phyloP scores from a whole-genome alignment of 2,113 vertebrate genomes.

The mouse (Mus musculus) region DNA sequence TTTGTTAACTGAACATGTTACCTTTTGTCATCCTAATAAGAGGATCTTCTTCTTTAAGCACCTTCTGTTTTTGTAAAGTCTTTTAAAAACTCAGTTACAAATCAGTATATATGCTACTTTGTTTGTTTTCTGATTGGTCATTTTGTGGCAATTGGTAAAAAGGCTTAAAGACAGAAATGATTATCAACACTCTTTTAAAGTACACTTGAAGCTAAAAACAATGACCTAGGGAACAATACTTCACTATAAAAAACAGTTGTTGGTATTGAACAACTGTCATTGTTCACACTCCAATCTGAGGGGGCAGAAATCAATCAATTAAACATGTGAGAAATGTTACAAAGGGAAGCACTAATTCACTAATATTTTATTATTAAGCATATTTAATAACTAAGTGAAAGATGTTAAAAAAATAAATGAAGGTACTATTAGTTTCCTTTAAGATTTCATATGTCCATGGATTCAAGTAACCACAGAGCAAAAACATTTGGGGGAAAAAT shows the following conservation, averaged over 20 bases:
- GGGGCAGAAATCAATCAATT: background rate
- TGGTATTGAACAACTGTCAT: background rate
- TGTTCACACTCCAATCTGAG: background rate
- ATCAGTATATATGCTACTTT: background rate
- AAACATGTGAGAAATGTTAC: background rate
- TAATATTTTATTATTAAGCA: background rate
- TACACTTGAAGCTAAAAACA: background rate
- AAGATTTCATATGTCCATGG: background rate
- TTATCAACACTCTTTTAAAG: background rate
- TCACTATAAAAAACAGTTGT: background rate
- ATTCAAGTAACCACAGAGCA: background rate
- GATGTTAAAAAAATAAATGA: background rate
- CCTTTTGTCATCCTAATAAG: background rate
- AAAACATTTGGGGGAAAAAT: background rate
- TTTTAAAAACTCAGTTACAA: background rate
- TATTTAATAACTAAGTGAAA: background rate
- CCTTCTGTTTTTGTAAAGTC: background rate
- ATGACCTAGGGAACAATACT: background rate
- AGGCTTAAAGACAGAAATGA: conserved; percentile 18
- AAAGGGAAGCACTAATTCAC: background rate
- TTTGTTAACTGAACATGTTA: background rate
- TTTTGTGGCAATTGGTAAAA: background rate
- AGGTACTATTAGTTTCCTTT: background rate
- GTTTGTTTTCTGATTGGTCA: background rate
- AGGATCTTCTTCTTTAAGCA: background rate